Evolutionary conservation across 2,113 vertebrate species (phyloP).

Genomic region (Fulica atra): DNA sequence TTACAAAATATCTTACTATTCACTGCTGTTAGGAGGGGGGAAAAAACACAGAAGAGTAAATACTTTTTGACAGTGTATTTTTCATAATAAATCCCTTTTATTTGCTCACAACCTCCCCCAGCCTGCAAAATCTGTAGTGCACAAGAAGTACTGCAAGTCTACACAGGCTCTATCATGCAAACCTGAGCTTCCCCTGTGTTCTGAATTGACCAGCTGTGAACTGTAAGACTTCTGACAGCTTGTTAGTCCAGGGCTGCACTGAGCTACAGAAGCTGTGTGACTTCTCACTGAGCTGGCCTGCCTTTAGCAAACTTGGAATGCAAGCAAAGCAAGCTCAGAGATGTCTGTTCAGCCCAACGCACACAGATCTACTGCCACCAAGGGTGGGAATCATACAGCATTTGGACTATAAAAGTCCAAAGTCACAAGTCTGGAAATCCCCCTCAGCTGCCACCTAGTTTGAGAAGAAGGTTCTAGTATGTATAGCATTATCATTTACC

Average conservation of each 20-base stretch:
- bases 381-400: not conserved
- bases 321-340: conserved; percentile 27
- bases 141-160: not conserved
- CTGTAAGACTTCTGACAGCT: conserved; percentile 10
- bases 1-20: not conserved
- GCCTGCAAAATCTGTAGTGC: not conserved
- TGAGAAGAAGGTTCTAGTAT: not conserved
- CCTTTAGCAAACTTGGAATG: not conserved
- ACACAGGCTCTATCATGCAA: not conserved
- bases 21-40: not conserved
- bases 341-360: not conserved
- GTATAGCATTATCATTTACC: fast-evolving
- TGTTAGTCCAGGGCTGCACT: not conserved
- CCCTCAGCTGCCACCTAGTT: not conserved
- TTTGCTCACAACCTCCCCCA: not conserved
- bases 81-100: not conserved
- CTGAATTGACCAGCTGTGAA: conserved; percentile 22
- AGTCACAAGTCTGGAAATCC: not conserved
- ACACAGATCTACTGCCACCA: not conserved
- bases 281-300: not conserved
- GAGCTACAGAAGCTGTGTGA: not conserved
- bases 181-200: not conserved
- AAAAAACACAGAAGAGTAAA: not conserved
- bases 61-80: not conserved
- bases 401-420: not conserved